Percentiles rank a stretch among this genome's conserved stretches.
Conservation (phyloP, 2,888 invertebrate species). For the Tolmerus cingulatus region DNA sequence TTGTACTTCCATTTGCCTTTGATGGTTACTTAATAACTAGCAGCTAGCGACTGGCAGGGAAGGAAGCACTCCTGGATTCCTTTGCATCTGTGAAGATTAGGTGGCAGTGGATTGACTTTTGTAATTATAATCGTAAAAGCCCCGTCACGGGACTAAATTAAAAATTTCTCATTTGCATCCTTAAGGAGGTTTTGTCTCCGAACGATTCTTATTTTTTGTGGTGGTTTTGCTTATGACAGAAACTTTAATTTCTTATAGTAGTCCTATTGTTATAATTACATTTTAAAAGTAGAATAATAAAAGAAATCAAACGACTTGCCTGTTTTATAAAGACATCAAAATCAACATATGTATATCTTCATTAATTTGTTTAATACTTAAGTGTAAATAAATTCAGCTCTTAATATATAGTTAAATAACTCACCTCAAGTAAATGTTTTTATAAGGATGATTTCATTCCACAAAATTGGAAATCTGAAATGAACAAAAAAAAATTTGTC, state of each 20-base stretch:
- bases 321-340: no score
- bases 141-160: background rate
- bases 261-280: no score
- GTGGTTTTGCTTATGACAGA: background rate
- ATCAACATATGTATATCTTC: no score
- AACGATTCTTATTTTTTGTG: background rate
- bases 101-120: background rate
- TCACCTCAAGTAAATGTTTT: background rate
- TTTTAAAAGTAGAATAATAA: no score
- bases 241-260: background rate
- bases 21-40: conserved; percentile 25
- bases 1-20: background rate
- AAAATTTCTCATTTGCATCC: background rate
- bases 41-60: background rate
- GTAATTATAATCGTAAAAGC: background rate
- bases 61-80: background rate
- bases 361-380: no score
- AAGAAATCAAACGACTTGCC: no score
- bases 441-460: background rate
- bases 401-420: background rate
- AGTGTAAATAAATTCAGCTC: no score
- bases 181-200: background rate
- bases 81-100: background rate
- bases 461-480: background rate
- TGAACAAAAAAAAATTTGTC: background rate